These are phyloP conservation scores for Enteromius mattozi DNA, from an alignment of 2,797 vertebrate species.

Conservation along the genomic window DNA sequence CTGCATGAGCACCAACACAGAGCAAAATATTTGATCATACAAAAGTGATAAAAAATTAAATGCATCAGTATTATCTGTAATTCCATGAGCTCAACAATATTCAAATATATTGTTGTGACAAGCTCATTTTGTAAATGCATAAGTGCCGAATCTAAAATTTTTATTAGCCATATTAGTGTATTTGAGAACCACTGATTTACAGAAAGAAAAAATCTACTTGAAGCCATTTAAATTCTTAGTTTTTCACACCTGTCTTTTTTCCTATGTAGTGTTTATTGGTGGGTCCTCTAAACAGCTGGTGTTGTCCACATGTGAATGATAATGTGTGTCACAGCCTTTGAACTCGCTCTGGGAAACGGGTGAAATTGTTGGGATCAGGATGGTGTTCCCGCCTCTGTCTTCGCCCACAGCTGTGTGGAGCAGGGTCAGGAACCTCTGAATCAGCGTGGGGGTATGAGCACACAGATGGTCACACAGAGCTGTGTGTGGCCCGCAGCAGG, in stretches of 20 bases:
- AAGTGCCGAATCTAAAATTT: background rate
- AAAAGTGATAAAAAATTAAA: background rate
- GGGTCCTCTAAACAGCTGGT: conserved; percentile 45
- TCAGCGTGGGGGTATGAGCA: conserved; percentile 14
- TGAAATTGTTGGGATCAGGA: conserved; percentile 42
- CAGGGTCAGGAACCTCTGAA: conserved; percentile 20
- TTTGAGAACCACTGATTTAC: background rate
- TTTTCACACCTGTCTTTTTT: background rate
- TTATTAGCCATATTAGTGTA: background rate
- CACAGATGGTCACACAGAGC: conserved; percentile 8
- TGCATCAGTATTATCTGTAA: background rate
- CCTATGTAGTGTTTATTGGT: background rate
- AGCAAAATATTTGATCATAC: background rate
- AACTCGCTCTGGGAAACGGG: conserved; percentile 9
- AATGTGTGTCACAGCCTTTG: conserved; percentile 36
- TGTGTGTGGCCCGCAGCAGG: background rate
- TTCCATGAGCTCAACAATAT: background rate
- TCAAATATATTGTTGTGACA: background rate
- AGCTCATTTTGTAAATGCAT: conserved; percentile 2
- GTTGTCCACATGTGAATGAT: conserved; percentile 29
- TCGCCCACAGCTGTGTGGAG: conserved; percentile 20
- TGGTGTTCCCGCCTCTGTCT: conserved; percentile 28
- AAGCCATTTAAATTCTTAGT: background rate
- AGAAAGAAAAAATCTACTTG: background rate
- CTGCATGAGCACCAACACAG: background rate